Base-by-base conservation (phyloP, 2,113 vertebrate species). In the Columba livia region DNA sequence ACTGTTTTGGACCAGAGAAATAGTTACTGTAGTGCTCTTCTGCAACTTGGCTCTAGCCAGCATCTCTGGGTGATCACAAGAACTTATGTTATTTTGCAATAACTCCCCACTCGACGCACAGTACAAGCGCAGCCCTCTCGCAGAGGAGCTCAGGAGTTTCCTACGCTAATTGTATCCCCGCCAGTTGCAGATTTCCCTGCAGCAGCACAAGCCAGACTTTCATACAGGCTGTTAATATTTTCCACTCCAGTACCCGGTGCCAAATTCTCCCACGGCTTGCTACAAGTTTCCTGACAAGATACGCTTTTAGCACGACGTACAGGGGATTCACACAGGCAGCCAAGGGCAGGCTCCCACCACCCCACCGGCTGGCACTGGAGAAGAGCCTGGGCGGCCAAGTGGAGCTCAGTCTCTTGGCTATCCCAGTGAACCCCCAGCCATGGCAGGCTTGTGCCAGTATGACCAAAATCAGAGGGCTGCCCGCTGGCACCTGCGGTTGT, bases 281-380 rank as follows among this genome's bases (percentile, higher is more conserved):
- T 97, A 77, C 91, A 93, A 96, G 88, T 96, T 97, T 96, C 96
- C 97, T 97, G 94, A 97, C 95, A 96, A 97, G 97, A 97, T 89
- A 79, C 1, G 40, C 81, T 96, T 87, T 86, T 89, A 96, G 92
- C 89, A 71, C 6, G 20, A 67, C 13, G 9, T 79, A 44, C 4
- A 17, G 85, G 69, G 73, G 85, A 96, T 86, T 70, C 67, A 25
- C 28, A 24, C 5, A 73, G 70, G 32, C 51, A 4, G 53, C 48
- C 0, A 3, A 32, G 51, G 48, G 48, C 10, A 3, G 42, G 24
- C 15, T 67, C 31, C 40, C 66, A 16, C 58, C 31, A 15, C 32
- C 40, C 40, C 8, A 2, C 31, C 2, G 5, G 62, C 29, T 14
- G 5, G 77, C 26, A 38, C 10, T 8, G 3, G 40, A 21, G 61